phyloP scores from a whole-genome alignment of 2,888 invertebrate genomes.

The Apamea sordens region DNA sequence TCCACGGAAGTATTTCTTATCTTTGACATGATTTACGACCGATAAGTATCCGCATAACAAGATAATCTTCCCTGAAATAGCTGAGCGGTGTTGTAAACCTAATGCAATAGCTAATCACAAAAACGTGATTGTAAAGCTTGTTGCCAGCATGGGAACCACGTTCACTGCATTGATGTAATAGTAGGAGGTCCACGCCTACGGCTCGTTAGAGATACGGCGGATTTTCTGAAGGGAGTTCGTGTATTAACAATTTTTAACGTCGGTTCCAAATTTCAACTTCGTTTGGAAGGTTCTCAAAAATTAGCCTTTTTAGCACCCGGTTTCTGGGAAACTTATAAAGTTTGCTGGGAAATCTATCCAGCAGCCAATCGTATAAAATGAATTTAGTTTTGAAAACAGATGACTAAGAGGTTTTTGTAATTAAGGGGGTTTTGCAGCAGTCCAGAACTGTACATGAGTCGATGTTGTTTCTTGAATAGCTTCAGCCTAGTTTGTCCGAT shows the following conservation, averaged over 20 bases:
- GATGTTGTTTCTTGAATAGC: neutral
- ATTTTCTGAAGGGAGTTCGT: neutral
- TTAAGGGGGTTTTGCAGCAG: neutral
- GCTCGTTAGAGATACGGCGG: neutral
- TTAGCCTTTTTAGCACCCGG: too few relatives aligned
- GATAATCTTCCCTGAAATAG: constrained; percentile 48
- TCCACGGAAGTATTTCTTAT: neutral
- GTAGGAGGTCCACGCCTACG: constrained; percentile 55
- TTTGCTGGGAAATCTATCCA: neutral
- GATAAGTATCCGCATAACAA: constrained; percentile 34
- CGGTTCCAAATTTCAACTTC: neutral
- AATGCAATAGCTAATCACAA: constrained; percentile 66
- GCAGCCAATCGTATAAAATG: neutral
- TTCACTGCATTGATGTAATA: constrained; percentile 77
- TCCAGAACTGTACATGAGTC: neutral
- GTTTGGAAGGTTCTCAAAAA: neutral
- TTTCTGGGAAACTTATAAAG: neutral
- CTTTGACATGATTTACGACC: constrained; percentile 3
- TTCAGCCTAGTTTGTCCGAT: neutral
- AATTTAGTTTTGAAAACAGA: neutral
- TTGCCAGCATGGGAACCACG: constrained; percentile 73
- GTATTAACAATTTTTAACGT: neutral
- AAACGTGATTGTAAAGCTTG: constrained; percentile 70
- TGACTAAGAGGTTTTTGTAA: neutral
- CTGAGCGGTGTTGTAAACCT: constrained; percentile 49